Percentiles rank a stretch among this genome's conserved stretches.
Conservation (phyloP, 2,888 invertebrate genomes). For the Drosophila peninsularis region DNA sequence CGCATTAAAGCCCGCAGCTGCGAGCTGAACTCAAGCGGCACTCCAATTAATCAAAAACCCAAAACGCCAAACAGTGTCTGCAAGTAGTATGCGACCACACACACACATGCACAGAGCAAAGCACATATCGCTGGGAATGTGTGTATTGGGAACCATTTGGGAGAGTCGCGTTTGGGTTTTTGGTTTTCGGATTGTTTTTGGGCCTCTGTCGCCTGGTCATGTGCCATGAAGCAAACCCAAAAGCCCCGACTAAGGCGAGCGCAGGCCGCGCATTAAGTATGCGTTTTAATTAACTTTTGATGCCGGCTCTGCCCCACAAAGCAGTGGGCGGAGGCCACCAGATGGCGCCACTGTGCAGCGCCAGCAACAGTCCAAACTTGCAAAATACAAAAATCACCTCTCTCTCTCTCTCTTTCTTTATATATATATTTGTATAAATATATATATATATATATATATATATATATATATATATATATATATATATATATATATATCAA, state of each 20-base stretch:
- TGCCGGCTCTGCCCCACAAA: conserved; percentile 34
- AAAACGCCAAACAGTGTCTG: conserved; percentile 51
- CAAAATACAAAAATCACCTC: neutral
- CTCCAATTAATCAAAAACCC: conserved; percentile 69
- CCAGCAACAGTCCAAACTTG: conserved; percentile 53
- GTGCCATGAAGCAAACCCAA: conserved; percentile 19
- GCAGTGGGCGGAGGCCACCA: conserved; percentile 42
- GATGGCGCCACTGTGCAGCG: conserved; percentile 58
- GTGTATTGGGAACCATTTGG: conserved; percentile 46
- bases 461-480: neutral
- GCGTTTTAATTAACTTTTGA: conserved; percentile 73
- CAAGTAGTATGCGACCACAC: conserved; percentile 48
- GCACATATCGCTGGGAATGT: conserved; percentile 29
- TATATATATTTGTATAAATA: neutral
- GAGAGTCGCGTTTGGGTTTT: conserved; percentile 31
- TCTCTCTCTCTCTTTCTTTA: neutral
- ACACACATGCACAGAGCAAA: neutral
- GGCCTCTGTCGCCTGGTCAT: conserved; percentile 37
- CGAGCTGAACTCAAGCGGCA: conserved; percentile 54
- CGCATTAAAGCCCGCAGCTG: conserved; percentile 31
- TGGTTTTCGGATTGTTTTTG: conserved; percentile 29
- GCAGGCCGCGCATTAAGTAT: conserved; percentile 64
- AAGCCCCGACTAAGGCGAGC: conserved; percentile 34
- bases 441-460: neutral
- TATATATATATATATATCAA: conserved; percentile 38